Evolutionary conservation across 2,113 vertebrate genomes (phyloP).

Genomic region (Lasiurus cinereus): DNA sequence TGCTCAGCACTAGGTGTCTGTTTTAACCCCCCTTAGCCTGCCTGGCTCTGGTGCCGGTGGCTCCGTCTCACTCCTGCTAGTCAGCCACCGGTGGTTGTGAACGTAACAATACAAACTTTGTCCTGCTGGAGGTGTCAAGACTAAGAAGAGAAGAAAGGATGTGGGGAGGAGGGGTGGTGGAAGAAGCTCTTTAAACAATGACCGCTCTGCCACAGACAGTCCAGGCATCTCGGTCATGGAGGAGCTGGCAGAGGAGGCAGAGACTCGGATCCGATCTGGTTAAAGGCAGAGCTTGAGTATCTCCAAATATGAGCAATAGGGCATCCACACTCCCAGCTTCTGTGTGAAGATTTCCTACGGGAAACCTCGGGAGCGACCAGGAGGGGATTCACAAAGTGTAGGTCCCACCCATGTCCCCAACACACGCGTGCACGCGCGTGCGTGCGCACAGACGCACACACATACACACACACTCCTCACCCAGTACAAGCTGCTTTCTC

Average conservation of each 20-base stretch:
- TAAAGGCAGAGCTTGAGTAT: constrained; percentile 22
- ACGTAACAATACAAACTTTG: constrained; percentile 82
- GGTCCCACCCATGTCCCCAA: neutral
- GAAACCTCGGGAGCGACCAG: neutral
- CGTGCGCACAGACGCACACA: neutral
- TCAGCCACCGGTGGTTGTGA: constrained; percentile 83
- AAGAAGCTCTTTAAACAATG: constrained; percentile 68
- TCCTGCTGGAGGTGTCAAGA: constrained; percentile 79
- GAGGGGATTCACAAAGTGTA: constrained; percentile 29
- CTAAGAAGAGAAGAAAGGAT: constrained; percentile 56
- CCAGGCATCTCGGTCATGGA: constrained; percentile 58
- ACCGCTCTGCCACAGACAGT: constrained; percentile 61
- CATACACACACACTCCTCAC: neutral
- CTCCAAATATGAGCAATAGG: constrained; percentile 12
- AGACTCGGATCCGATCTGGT: constrained; percentile 46
- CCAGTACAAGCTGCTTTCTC: neutral
- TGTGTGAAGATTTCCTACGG: constrained; percentile 6
- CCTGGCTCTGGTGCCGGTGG: neutral
- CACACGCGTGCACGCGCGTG: neutral
- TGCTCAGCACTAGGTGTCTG: constrained; percentile 37
- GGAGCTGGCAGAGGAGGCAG: constrained; percentile 53
- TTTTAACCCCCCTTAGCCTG: constrained; percentile 27
- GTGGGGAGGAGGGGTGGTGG: constrained; percentile 63
- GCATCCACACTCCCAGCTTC: neutral
- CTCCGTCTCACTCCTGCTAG: neutral